Evolutionary conservation across 1,140 invertebrate species (phyloP).

Genomic region (Drosophila pallidifrons): DNA sequence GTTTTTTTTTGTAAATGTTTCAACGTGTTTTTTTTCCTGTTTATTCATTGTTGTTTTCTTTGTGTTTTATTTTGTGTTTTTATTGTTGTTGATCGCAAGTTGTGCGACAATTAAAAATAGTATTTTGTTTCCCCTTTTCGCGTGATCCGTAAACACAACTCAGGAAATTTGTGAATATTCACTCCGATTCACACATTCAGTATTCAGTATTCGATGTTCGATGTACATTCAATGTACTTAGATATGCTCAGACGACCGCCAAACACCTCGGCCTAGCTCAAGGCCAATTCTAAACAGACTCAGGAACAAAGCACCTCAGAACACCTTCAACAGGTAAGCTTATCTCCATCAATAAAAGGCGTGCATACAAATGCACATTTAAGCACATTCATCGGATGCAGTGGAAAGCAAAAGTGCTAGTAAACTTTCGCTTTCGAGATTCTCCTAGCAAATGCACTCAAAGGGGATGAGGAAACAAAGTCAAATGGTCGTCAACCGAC

Average conservation of each 20-base stretch:
- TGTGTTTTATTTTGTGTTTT: slow-evolving; percentile 23
- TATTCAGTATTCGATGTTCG: not conserved
- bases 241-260: slow-evolving; percentile 11
- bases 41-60: slow-evolving; percentile 2
- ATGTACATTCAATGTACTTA: not conserved
- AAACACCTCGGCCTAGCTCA: slow-evolving; percentile 22
- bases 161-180: slow-evolving; percentile 24
- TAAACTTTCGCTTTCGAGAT: slow-evolving; percentile 33
- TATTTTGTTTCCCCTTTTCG: not conserved
- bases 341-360: too few relatives aligned
- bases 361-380: too few relatives aligned
- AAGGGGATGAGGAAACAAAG: slow-evolving; percentile 15
- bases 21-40: not conserved
- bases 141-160: slow-evolving; percentile 19
- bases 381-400: not conserved
- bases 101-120: not conserved
- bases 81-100: slow-evolving; percentile 6
- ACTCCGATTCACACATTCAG: not conserved
- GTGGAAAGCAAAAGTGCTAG: slow-evolving; percentile 6
- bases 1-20: not conserved
- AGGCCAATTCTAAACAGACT: not conserved
- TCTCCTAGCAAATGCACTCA: not conserved
- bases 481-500: slow-evolving; percentile 38
- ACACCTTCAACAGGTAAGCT: too few relatives aligned
- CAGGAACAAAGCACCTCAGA: too few relatives aligned